Evolutionary conservation across 1,140 invertebrate species (phyloP).

Genomic region (Drosophila novamexicana): DNA sequence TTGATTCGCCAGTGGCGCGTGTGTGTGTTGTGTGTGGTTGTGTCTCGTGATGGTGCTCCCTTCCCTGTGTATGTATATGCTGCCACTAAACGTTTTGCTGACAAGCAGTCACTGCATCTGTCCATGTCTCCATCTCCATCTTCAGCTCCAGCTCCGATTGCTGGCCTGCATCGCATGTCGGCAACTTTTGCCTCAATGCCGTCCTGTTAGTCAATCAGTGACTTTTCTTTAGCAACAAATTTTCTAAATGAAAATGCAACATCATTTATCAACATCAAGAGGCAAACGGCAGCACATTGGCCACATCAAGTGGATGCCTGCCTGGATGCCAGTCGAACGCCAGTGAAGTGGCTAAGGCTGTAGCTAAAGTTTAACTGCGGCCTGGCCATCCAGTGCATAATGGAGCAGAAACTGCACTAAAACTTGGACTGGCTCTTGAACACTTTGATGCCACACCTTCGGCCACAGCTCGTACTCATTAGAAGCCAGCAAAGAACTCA

Average conservation of each 20-base stretch:
- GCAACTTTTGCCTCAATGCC: constrained; percentile 48
- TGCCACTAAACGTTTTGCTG: constrained; percentile 80
- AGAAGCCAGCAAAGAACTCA: constrained; percentile 44
- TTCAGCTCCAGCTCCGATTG: constrained; percentile 11
- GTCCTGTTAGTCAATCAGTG: constrained; percentile 77
- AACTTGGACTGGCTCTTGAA: constrained; percentile 20
- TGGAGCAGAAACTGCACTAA: constrained; percentile 27
- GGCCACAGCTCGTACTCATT: constrained; percentile 68
- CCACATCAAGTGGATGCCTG: constrained; percentile 44
- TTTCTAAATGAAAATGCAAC: constrained; percentile 80
- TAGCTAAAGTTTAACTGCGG: constrained; percentile 24
- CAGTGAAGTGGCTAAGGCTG: constrained; percentile 56
- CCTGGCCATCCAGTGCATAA: constrained; percentile 18
- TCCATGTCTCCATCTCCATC: constrained; percentile 14
- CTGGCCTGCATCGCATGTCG: constrained; percentile 12
- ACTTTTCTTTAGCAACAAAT: constrained; percentile 80
- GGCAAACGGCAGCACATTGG: constrained; percentile 75
- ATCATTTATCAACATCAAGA: constrained; percentile 82
- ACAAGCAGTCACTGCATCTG: constrained; percentile 73
- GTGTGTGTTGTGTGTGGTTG: constrained; percentile 10
- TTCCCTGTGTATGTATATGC: constrained; percentile 50
- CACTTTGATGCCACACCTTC: constrained; percentile 51
- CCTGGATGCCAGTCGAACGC: constrained; percentile 34
- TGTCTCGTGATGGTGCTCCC: background rate
- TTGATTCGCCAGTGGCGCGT: constrained; percentile 71